Percentiles rank a stretch among this genome's conserved stretches.
phyloP scores from a whole-genome alignment of 2,888 invertebrate genomes.

The Pristionchus entomophagus region DNA sequence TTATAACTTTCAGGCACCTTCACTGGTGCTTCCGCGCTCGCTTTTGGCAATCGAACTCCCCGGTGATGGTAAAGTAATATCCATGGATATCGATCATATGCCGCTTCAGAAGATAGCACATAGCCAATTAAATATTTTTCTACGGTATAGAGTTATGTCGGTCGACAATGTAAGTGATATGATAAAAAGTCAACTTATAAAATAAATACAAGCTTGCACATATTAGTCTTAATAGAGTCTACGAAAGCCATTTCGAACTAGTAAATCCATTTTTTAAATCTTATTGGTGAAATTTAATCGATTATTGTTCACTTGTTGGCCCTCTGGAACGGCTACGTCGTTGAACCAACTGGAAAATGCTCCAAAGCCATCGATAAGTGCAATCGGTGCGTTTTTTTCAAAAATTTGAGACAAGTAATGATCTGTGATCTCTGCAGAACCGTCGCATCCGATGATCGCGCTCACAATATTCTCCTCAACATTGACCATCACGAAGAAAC shows the following conservation, averaged over 20 bases:
- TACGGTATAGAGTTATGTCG: slow-evolving; percentile 71
- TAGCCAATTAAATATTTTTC: not conserved
- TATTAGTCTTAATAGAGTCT: too few species aligned
- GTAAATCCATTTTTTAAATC: too few species aligned
- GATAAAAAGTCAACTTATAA: too few species aligned
- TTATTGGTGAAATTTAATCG: too few species aligned
- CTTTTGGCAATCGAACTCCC: slow-evolving; percentile 77
- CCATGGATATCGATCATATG: slow-evolving; percentile 73
- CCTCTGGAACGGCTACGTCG: slow-evolving; percentile 49
- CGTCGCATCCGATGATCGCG: slow-evolving; percentile 60
- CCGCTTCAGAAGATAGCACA: slow-evolving; percentile 47
- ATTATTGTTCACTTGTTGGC: slow-evolving; percentile 29
- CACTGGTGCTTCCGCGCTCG: slow-evolving; percentile 77
- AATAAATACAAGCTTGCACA: too few species aligned
- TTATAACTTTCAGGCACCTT: too few species aligned
- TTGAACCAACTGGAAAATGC: not conserved
- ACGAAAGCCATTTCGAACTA: too few species aligned
- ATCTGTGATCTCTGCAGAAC: not conserved
- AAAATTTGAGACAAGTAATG: not conserved
- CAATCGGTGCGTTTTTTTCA: slow-evolving; percentile 34
- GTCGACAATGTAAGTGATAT: slow-evolving; percentile 76
- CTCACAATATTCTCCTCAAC: too few species aligned
- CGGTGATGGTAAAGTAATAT: slow-evolving; percentile 76
- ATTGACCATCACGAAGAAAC: slow-evolving; percentile 61
- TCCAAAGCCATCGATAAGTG: slow-evolving; percentile 49